These are phyloP conservation scores for Leptarthrus brevirostris DNA, from an alignment of 2,888 invertebrate species.

Conservation along the genomic window DNA sequence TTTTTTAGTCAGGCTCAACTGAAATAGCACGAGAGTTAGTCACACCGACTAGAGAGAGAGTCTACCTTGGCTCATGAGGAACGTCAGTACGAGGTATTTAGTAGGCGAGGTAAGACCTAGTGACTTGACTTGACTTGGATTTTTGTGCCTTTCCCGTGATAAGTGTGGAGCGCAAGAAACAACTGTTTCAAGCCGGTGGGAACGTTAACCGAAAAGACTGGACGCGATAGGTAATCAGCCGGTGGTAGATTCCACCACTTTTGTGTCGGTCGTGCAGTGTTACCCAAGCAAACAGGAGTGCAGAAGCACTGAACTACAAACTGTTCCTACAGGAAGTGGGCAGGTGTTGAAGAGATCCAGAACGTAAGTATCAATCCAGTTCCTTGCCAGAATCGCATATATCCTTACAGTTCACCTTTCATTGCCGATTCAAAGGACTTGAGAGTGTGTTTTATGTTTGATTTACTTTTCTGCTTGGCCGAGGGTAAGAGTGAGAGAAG, in stretches of 20 bases:
- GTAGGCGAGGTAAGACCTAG: constrained; percentile 42
- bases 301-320: neutral
- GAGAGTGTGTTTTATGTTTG: constrained; percentile 43
- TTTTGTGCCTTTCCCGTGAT: neutral
- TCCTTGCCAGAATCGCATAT: neutral
- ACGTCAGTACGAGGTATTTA: constrained; percentile 39
- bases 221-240: neutral
- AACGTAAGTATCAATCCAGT: constrained; percentile 34
- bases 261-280: neutral
- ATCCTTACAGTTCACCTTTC: neutral
- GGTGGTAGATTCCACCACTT: neutral
- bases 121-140: constrained; percentile 17
- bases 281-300: constrained; percentile 14
- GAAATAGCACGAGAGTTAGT: constrained; percentile 46
- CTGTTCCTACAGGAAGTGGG: neutral
- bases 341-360: constrained; percentile 33
- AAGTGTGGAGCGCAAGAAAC: constrained; percentile 14
- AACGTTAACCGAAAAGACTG: neutral
- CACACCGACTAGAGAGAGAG: constrained; percentile 44
- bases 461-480: neutral
- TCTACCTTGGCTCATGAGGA: constrained; percentile 36
- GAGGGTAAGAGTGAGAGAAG: constrained; percentile 31
- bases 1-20: constrained; percentile 38
- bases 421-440: constrained; percentile 1
- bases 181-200: neutral